Conservation (phyloP, 2,113 vertebrate species). For the Columba livia region DNA sequence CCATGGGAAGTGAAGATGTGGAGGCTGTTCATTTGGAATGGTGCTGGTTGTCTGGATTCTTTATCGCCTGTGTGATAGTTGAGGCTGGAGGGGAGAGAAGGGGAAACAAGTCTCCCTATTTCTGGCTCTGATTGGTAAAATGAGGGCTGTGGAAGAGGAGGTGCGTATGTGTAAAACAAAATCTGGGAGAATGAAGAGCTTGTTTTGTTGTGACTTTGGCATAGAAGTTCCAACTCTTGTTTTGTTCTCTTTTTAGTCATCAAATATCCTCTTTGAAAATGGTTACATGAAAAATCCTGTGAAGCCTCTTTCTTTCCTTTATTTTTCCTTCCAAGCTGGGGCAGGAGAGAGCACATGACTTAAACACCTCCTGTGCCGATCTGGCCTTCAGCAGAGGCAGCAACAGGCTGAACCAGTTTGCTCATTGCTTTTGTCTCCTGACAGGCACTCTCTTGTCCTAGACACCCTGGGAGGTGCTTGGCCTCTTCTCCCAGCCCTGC, state of each 20-base stretch:
- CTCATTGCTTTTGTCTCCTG: background rate
- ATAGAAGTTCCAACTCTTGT: background rate
- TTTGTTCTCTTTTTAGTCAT: background rate
- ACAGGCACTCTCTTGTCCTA: conserved; percentile 7
- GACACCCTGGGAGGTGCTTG: conserved; percentile 24
- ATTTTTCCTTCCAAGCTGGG: background rate
- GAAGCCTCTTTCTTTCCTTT: background rate
- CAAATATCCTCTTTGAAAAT: background rate
- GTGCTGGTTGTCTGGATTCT: background rate
- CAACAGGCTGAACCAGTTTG: conserved; percentile 64
- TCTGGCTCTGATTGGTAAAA: background rate
- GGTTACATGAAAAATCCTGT: background rate
- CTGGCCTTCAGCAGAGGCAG: conserved; percentile 1
- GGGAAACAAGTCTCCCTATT: background rate
- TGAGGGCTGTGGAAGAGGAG: background rate
- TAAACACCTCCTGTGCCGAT: background rate
- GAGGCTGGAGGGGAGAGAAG: background rate
- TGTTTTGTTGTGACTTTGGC: background rate
- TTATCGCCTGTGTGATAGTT: background rate
- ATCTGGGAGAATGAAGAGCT: background rate
- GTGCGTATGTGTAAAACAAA: background rate
- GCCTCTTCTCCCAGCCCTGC: background rate
- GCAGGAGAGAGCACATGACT: conserved; percentile 38
- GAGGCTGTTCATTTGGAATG: background rate
- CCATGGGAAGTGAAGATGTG: background rate